Conservation (phyloP, 2,888 invertebrate species). For the Limnephilus lunatus region DNA sequence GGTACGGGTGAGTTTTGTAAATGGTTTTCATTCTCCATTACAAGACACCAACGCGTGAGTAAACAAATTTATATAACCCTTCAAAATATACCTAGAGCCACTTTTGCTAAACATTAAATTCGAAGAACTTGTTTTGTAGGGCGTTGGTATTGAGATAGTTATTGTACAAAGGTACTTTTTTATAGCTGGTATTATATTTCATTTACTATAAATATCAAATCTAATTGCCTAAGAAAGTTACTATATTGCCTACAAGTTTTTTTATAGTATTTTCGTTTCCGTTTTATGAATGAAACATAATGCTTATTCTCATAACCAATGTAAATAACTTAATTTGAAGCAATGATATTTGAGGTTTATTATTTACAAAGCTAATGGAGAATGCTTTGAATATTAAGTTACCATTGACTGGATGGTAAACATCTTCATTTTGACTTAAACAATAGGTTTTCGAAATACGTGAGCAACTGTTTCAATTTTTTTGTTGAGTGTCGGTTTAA, state of each 20-base stretch:
- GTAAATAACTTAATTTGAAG: not conserved
- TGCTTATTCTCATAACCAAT: not conserved
- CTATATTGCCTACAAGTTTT: not conserved
- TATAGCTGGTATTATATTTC: not conserved
- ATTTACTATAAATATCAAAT: not conserved
- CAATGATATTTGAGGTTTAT: not conserved
- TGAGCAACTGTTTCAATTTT: not conserved
- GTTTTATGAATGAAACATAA: not conserved
- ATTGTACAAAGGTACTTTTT: not conserved
- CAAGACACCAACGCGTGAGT: not conserved
- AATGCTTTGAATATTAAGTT: constrained; percentile 7
- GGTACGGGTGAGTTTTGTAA: not conserved
- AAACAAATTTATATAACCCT: not conserved
- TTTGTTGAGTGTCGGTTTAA: not conserved
- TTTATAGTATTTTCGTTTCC: not conserved
- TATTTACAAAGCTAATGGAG: not conserved
- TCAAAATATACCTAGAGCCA: not conserved
- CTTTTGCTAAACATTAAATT: not conserved
- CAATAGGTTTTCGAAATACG: not conserved
- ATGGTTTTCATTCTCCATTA: not conserved
- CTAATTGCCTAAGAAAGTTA: not conserved
- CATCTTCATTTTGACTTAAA: constrained; percentile 50
- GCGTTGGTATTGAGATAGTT: not conserved
- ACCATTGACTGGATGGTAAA: constrained; percentile 14
- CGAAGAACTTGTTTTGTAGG: not conserved